A percentile compares a stretch with the other conserved stretches of the same genome.
These are phyloP conservation scores for Plemyria rubiginata DNA, from an alignment of 2,888 invertebrate species.

Conservation along the genomic window DNA sequence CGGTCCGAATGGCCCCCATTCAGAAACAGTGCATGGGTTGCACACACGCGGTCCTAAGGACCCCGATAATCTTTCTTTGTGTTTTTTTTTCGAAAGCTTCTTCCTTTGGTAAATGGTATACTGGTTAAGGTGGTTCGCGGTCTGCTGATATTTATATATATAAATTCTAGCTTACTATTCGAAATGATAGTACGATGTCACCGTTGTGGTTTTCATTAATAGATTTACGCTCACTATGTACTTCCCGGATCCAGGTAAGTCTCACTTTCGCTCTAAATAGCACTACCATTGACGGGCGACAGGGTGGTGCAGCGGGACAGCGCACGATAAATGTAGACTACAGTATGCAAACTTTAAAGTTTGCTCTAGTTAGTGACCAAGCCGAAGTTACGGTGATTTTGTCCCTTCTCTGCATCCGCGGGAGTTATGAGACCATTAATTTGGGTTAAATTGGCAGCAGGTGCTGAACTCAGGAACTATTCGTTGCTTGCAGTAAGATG, in stretches of 20 bases:
- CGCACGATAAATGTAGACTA: constrained; percentile 7
- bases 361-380: background rate
- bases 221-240: constrained; percentile 39
- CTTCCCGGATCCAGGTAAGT: constrained; percentile 47
- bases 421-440: background rate
- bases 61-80: too few relatives aligned
- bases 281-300: constrained; percentile 70
- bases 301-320: constrained; percentile 46
- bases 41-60: too few relatives aligned
- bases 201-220: background rate
- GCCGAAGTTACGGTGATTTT: background rate
- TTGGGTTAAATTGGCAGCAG: background rate
- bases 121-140: too few relatives aligned
- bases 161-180: background rate
- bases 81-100: too few relatives aligned
- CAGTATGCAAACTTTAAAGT: constrained; percentile 10
- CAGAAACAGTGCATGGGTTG: too few relatives aligned
- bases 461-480: too few relatives aligned
- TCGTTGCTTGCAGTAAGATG: too few relatives aligned
- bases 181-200: background rate
- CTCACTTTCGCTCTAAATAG: constrained; percentile 65
- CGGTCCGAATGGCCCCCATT: too few relatives aligned
- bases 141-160: too few relatives aligned
- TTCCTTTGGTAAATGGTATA: too few relatives aligned
- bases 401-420: background rate